phyloP scores from a whole-genome alignment of 2,113 vertebrate genomes.

The Phylloscopus trochiloides region DNA sequence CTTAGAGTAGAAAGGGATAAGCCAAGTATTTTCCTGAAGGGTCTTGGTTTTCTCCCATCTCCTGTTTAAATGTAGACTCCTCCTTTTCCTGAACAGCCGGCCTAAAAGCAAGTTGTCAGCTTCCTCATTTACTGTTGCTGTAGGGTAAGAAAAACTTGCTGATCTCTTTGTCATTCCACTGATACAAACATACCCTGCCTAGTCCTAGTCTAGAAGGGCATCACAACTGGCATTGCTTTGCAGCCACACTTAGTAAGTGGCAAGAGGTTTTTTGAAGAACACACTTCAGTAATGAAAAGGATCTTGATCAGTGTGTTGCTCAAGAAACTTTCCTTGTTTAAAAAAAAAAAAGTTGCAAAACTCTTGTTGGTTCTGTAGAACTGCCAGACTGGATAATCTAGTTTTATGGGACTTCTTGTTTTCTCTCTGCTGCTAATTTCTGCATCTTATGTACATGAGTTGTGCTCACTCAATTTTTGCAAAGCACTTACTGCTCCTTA shows the following conservation, averaged over 20 bases:
- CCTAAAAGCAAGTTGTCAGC: background rate
- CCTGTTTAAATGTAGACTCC: background rate
- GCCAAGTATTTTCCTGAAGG: background rate
- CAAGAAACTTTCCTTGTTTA: background rate
- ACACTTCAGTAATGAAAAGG: background rate
- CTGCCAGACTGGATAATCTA: conserved; percentile 19
- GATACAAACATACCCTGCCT: background rate
- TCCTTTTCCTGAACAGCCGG: background rate
- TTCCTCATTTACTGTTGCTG: background rate
- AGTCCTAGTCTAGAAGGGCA: background rate
- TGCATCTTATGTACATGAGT: background rate
- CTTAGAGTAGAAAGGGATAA: background rate
- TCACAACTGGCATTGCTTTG: background rate
- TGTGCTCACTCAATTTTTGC: background rate
- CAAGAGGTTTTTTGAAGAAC: background rate
- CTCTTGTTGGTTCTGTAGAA: background rate
- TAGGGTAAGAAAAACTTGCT: background rate
- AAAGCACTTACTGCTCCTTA: background rate
- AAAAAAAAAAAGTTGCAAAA: conserved; percentile 14
- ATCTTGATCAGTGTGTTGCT: background rate
- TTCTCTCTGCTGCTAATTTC: background rate
- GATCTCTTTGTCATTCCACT: background rate
- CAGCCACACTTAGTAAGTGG: background rate
- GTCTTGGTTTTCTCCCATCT: background rate
- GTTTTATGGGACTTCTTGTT: background rate